Conservation (phyloP, 2,113 vertebrate genomes). For the Hemibagrus wyckioides region DNA sequence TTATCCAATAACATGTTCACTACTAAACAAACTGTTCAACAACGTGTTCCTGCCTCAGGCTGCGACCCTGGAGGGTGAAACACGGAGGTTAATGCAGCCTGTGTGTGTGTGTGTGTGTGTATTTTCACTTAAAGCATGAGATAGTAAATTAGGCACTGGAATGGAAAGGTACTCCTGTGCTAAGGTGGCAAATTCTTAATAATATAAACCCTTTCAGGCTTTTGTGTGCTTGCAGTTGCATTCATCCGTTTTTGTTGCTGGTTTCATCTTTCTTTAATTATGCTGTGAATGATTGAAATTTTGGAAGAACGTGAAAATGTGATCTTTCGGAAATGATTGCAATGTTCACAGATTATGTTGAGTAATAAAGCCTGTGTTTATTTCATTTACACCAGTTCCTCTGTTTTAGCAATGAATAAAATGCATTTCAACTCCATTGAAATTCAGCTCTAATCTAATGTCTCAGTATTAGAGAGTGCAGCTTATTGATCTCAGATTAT, state of each 20-base stretch:
- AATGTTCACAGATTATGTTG: constrained; percentile 1
- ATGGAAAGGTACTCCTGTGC: background rate
- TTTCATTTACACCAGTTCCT: constrained; percentile 29
- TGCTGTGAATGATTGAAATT: constrained; percentile 4
- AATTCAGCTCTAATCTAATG: constrained; percentile 54
- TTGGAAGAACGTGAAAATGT: background rate
- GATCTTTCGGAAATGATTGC: constrained; percentile 13
- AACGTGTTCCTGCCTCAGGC: constrained; percentile 40
- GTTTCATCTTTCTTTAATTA: constrained; percentile 32
- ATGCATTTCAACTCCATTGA: constrained; percentile 37
- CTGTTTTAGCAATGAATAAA: constrained; percentile 20
- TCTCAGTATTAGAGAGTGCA: constrained; percentile 36
- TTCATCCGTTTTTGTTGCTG: background rate
- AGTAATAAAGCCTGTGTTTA: constrained; percentile 20
- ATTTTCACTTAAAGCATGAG: background rate
- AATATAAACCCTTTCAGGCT: background rate
- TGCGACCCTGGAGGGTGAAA: constrained; percentile 47
- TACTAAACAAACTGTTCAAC: constrained; percentile 49
- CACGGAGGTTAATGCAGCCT: constrained; percentile 25
- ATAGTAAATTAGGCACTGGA: background rate
- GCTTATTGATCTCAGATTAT: constrained; percentile 35
- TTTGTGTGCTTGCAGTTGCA: background rate
- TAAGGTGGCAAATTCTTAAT: constrained; percentile 20
- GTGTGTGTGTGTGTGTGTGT: background rate
- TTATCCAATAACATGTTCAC: constrained; percentile 59